These are phyloP conservation scores for Sceliomorpha sp. DNA, from an alignment of 2,888 invertebrate genomes.

Conservation along the genomic window DNA sequence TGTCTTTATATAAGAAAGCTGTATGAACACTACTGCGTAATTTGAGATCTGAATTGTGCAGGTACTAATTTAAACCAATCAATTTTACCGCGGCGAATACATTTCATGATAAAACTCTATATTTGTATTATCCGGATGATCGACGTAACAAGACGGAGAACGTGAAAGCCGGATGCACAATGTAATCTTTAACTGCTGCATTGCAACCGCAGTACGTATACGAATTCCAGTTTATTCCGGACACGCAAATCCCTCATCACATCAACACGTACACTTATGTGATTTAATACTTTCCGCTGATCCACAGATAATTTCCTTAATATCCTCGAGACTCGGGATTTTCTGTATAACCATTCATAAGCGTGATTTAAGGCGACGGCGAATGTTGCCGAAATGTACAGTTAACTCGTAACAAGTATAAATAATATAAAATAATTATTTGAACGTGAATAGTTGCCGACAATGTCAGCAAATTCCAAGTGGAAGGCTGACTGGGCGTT, in stretches of 20 bases:
- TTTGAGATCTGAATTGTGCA: conserved; percentile 11
- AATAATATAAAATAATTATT: no score
- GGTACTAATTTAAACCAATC: conserved; percentile 39
- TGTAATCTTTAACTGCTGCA: conserved; percentile 46
- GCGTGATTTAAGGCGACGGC: conserved; percentile 6
- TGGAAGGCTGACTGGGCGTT: no score
- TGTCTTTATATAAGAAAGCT: conserved; percentile 11
- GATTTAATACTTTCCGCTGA: conserved; percentile 54
- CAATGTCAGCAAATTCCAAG: no score
- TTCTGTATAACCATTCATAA: conserved; percentile 24
- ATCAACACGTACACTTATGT: conserved; percentile 45
- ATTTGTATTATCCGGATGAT: conserved; percentile 40
- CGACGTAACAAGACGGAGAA: conserved; percentile 46
- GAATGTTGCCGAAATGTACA: conserved; percentile 4
- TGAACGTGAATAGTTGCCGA: no score
- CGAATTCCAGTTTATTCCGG: conserved; percentile 44
- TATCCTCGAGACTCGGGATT: conserved; percentile 60
- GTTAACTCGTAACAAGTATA: not conserved
- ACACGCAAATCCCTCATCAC: conserved; percentile 52
- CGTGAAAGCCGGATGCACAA: conserved; percentile 51
- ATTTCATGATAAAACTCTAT: conserved; percentile 27
- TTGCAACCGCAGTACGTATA: conserved; percentile 40
- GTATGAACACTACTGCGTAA: conserved; percentile 7
- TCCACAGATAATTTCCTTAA: conserved; percentile 63
- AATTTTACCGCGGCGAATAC: conserved; percentile 24